Evolutionary conservation across 2,888 invertebrate genomes (phyloP), one percentile per base, ranked within the genome.

Genomic region (Ophioninae sp.): DNA sequence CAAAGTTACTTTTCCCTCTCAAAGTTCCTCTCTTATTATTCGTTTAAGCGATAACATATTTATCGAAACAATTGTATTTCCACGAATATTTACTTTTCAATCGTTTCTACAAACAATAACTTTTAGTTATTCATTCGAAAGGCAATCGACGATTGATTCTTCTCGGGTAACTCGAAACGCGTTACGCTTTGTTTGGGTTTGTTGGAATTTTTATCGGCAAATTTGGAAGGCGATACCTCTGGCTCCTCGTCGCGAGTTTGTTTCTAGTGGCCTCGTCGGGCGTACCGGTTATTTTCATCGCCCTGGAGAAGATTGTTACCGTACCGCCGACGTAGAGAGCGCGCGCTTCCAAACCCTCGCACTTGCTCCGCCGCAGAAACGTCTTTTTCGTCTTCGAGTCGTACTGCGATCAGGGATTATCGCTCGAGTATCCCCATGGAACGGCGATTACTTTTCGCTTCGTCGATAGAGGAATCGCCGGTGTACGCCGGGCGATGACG

Each of bases 301-400:
- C 94, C 44, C 97, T 94, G 0, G 97, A 96, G 89, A 96, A 95
- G 88, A 97, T 95, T 83, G 95, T 95, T 3, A 97, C 93, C 63
- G 95, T 95, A 79, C 96, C 95, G 0, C 97, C 97, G 73, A 97
- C 94, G 90, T 95, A 97, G 91, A 97, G 95, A 90, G 95, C 96
- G 61, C 95, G 95, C 63, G 95, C 91, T 3, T 94, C 93, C 2
- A 97, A 89, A 17, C 95, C 95, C 69, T 96, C 95, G 80, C 96
- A 95, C 93, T 95, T 95, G 0, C 95, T 95, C 89, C 97, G 93
- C 84, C 95, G 95, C 23, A 97, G 92, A 91, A 96, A 96, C 0
- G 94, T 95, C 91, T 95, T 95, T 64, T 94, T 94, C 76, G 93
- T 94, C 90, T 95, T 95, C 77, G 95, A 88, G 90, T 96, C 96